Percentiles rank a stretch among this genome's conserved stretches.
These are phyloP conservation scores for Drosophila insularis DNA, from an alignment of 1,140 invertebrate species.

Conservation along the genomic window DNA sequence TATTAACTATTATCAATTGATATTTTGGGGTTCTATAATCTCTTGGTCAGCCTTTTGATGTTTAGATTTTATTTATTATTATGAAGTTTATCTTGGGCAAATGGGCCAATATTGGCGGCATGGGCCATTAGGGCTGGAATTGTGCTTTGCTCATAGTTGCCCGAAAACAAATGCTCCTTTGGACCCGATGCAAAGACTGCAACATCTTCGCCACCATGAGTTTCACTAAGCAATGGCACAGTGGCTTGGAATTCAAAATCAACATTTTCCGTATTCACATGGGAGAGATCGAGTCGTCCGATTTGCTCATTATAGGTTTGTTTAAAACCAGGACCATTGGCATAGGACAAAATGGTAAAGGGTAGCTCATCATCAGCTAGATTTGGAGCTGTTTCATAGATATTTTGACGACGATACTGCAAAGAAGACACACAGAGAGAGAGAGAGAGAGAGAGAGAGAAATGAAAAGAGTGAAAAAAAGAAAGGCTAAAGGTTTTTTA, in stretches of 20 bases:
- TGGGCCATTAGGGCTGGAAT: conserved; percentile 87
- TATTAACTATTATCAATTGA: not conserved
- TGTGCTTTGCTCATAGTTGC: conserved; percentile 86
- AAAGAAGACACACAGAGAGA: not conserved
- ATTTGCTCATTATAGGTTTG: conserved; percentile 45
- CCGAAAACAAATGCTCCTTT: conserved; percentile 86
- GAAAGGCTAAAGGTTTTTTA: not conserved
- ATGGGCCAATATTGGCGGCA: conserved; percentile 83
- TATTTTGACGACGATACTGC: conserved; percentile 85
- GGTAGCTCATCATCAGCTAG: conserved; percentile 83
- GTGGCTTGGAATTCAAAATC: conserved; percentile 82
- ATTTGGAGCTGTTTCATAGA: conserved; percentile 83
- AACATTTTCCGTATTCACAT: conserved; percentile 45
- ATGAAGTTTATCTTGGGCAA: conserved; percentile 49
- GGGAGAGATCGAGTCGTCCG: conserved; percentile 59
- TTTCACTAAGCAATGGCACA: conserved; percentile 85
- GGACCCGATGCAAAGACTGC: conserved; percentile 86
- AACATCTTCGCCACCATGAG: conserved; percentile 88
- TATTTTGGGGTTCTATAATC: not conserved
- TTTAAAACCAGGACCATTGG: conserved; percentile 86
- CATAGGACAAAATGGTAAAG: conserved; percentile 89
- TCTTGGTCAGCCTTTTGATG: not conserved
- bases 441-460: not conserved
- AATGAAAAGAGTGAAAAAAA: not conserved
- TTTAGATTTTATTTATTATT: conserved; percentile 38